Conservation (phyloP, 2,113 vertebrate genomes). For the Corydoras maculifer region DNA sequence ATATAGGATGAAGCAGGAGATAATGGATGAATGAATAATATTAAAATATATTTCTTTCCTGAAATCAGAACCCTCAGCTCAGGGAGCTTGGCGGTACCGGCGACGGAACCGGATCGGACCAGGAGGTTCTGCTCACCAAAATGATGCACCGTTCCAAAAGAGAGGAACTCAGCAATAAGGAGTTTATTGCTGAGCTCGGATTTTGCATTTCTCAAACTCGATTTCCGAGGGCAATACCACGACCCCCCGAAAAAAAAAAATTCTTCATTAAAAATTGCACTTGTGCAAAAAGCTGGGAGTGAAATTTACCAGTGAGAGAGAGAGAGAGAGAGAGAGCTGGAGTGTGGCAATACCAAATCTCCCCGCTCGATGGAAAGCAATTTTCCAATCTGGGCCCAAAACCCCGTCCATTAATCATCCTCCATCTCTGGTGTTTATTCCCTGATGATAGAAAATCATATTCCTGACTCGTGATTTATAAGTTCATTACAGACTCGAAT, state of each 20-base stretch:
- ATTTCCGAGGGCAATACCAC: conserved; percentile 16
- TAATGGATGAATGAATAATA: no score
- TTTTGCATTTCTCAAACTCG: conserved; percentile 5
- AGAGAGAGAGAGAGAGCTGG: conserved; percentile 15
- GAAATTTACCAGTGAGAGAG: conserved; percentile 10
- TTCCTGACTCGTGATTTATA: conserved; percentile 78
- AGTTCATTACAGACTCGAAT: conserved; percentile 74
- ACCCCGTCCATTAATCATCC: conserved; percentile 76
- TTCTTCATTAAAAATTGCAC: conserved; percentile 25
- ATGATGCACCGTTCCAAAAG: background rate
- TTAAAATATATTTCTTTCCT: no score
- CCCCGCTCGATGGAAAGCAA: conserved; percentile 41
- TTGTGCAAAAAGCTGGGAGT: conserved; percentile 38
- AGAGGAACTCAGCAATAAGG: conserved; percentile 1
- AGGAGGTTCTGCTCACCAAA: background rate
- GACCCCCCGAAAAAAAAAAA: conserved; percentile 6
- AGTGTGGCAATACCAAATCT: conserved; percentile 39
- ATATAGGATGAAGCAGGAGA: no score
- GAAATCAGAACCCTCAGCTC: no score
- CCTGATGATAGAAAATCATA: conserved; percentile 72
- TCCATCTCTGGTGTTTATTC: conserved; percentile 72
- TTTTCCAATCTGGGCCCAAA: conserved; percentile 47
- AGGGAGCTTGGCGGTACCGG: no score
- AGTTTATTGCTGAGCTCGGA: background rate
- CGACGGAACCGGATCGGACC: no score